These are phyloP conservation scores for Zonitis immaculata DNA, from an alignment of 2,888 invertebrate species.

Conservation along the genomic window DNA sequence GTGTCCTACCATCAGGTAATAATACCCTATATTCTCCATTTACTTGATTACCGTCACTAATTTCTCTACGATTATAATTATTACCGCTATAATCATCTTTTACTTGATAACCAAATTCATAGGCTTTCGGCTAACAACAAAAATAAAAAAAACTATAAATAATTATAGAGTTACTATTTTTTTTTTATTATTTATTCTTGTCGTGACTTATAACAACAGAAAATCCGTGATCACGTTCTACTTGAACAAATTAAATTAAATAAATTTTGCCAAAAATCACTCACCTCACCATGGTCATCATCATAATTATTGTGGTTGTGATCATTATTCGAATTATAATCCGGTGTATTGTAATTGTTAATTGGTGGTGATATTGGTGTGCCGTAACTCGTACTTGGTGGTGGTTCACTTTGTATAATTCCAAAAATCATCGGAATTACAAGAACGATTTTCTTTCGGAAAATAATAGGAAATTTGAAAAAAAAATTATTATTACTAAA, in stretches of 20 bases:
- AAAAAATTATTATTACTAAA: neutral
- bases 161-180: too few relatives aligned
- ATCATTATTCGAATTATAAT: conserved; percentile 24
- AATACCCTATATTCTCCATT: conserved; percentile 59
- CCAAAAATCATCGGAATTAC: conserved; percentile 8
- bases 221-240: conserved; percentile 5
- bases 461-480: neutral
- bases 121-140: conserved; percentile 60
- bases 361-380: conserved; percentile 35
- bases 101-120: conserved; percentile 75
- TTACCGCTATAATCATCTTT: conserved; percentile 72
- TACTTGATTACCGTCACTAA: conserved; percentile 67
- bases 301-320: conserved; percentile 49
- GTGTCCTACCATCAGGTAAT: conserved; percentile 58
- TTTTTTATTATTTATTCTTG: too few relatives aligned
- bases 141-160: too few relatives aligned
- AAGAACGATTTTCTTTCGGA: neutral
- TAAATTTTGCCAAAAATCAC: neutral
- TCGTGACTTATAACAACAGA: conserved; percentile 9
- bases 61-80: conserved; percentile 66
- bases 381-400: conserved; percentile 39
- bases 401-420: conserved; percentile 31
- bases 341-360: conserved; percentile 33
- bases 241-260: too few relatives aligned
- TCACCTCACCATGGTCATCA: conserved; percentile 50